Evolutionary conservation across 2,888 invertebrate genomes (phyloP).

Genomic region (Glaucopsyche alexis): DNA sequence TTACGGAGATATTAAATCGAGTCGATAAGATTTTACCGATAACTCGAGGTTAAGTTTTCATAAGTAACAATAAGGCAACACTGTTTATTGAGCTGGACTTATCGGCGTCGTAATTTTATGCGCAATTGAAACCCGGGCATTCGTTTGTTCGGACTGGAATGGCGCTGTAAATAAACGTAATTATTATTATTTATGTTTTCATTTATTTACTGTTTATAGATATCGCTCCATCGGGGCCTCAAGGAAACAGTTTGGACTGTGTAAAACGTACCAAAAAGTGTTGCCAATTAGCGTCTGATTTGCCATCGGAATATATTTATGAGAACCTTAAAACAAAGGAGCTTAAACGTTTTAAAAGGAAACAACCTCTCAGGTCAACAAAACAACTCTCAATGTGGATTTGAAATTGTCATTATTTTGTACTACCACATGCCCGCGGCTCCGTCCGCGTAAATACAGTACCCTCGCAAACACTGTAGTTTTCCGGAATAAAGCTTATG

Average conservation of each 20-base stretch:
- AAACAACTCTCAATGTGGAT: no score
- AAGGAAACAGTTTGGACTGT: background rate
- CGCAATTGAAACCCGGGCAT: slow-evolving; percentile 12
- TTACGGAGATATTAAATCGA: slow-evolving; percentile 24
- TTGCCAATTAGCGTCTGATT: background rate
- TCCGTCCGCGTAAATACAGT: no score
- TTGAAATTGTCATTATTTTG: no score
- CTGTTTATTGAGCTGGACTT: slow-evolving; percentile 9
- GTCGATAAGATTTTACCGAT: slow-evolving; percentile 23
- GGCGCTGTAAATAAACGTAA: slow-evolving; percentile 16
- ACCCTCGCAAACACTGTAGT: no score
- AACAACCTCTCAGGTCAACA: no score
- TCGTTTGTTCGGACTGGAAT: slow-evolving; percentile 4
- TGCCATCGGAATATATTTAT: background rate
- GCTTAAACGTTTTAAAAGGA: no score
- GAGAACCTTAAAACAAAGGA: no score
- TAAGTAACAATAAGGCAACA: slow-evolving; percentile 12
- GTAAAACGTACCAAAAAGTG: background rate
- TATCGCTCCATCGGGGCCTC: no score
- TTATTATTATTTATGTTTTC: slow-evolving; percentile 19
- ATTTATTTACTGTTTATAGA: slow-evolving; percentile 7
- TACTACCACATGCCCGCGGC: no score
- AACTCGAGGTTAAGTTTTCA: slow-evolving; percentile 21
- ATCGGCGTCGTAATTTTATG: slow-evolving; percentile 16
- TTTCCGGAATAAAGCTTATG: no score